phyloP scores from a whole-genome alignment of 1,140 invertebrate species.

The Atopsyche davidsoni region DNA sequence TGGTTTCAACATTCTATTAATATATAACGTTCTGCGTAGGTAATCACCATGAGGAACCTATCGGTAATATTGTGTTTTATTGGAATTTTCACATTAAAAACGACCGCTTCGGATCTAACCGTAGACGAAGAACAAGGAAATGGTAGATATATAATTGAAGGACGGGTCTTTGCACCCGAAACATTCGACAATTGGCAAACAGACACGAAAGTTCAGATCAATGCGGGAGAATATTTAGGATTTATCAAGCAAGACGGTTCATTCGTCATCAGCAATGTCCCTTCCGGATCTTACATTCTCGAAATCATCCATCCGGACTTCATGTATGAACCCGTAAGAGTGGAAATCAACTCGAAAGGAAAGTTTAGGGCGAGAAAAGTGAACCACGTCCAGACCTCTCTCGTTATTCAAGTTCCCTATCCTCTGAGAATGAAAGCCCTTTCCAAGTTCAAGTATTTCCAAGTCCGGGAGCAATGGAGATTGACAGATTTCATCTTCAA shows the following conservation, averaged over 20 bases:
- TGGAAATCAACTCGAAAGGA: constrained; percentile 94
- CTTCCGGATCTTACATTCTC: constrained; percentile 90
- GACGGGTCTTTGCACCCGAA: constrained; percentile 71
- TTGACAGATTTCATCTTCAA: constrained; percentile 90
- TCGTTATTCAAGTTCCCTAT: constrained; percentile 83
- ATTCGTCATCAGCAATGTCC: constrained; percentile 84
- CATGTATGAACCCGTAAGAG: constrained; percentile 84
- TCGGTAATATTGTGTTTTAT: too few relatives aligned
- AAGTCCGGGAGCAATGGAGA: constrained; percentile 90
- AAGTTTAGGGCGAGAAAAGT: constrained; percentile 93
- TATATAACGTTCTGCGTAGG: too few relatives aligned
- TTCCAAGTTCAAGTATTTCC: constrained; percentile 84
- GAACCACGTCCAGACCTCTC: constrained; percentile 88
- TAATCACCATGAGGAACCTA: too few relatives aligned
- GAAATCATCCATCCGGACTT: constrained; percentile 89
- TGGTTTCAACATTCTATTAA: too few relatives aligned
- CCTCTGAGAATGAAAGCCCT: constrained; percentile 83
- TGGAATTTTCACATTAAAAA: too few relatives aligned
- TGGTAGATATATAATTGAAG: constrained; percentile 68
- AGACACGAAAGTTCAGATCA: constrained; percentile 74
- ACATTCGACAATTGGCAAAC: constrained; percentile 65
- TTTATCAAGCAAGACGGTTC: constrained; percentile 90
- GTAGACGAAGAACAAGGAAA: constrained; percentile 52
- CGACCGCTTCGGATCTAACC: constrained; percentile 12
- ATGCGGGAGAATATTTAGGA: constrained; percentile 81